Conservation (phyloP, 2,888 invertebrate genomes). For the Mimachlamys varia region DNA sequence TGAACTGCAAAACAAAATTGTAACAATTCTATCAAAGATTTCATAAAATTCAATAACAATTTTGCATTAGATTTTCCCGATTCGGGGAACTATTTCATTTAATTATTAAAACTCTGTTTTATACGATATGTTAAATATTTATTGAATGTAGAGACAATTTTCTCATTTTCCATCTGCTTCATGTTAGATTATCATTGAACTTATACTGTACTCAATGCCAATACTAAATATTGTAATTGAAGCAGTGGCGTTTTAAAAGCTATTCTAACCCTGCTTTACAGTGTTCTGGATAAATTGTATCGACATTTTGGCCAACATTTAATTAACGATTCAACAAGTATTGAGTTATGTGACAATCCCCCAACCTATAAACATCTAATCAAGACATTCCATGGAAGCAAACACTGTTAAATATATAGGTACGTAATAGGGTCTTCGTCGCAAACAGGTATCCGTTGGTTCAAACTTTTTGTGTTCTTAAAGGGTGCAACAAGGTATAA, state of each 20-base stretch:
- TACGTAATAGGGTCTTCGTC: background rate
- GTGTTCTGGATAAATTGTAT: background rate
- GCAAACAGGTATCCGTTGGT: background rate
- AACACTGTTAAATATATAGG: background rate
- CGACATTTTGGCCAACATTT: background rate
- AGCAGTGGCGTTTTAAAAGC: background rate
- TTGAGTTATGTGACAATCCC: background rate
- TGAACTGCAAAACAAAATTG: background rate
- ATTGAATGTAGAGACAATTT: background rate
- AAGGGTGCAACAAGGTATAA: slow-evolving; percentile 19
- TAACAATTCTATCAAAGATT: background rate
- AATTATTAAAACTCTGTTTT: background rate
- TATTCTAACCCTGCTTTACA: background rate
- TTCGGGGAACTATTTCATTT: background rate
- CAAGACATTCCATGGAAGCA: background rate
- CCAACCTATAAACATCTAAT: background rate
- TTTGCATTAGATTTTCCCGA: background rate
- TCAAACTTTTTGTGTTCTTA: background rate
- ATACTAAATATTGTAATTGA: background rate
- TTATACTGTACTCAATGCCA: background rate
- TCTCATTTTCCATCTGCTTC: background rate
- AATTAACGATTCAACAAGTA: background rate
- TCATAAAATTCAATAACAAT: background rate
- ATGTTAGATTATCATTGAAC: background rate
- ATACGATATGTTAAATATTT: background rate